Evolutionary conservation across 2,888 invertebrate genomes (phyloP), one percentile per base, ranked within the genome.

Genomic region (Athripsodes cinereus): DNA sequence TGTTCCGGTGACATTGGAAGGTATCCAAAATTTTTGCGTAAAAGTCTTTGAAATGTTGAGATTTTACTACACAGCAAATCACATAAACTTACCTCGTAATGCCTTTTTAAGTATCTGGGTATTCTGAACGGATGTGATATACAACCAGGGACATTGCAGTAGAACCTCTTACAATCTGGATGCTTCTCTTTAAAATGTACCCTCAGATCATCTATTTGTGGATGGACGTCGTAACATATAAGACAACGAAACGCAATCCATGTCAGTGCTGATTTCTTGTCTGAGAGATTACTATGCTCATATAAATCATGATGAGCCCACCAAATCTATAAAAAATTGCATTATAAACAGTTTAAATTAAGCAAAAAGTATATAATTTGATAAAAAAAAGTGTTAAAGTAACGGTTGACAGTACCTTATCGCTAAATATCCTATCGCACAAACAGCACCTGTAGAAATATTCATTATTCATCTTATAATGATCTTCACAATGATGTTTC

Each of bases 61-160:
- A n/a, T n/a, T n/a, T n/a, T n/a, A n/a, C n/a, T n/a, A n/a, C n/a
- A n/a, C n/a, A n/a, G n/a, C n/a, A n/a, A n/a, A n/a, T n/a, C n/a
- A n/a, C n/a, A n/a, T n/a, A 13, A 3, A 10, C 26, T n/a, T 65
- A 78, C 78, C 74, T 73, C 74, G 10, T 77, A 66, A 71, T 79
- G 79, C 19, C 75, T 64, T 61, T 73, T 73, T 51, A 79, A 74
- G 1, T 78, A 76, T 62, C 77, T 76, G 62, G 69, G 68, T 40
- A 75, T 74, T 57, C 73, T 72, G n/a, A 78, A 67, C 1, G 77
- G 77, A 55, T 71, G 74, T 58, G 71, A 75, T 59, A 71, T 68
- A 60, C 78, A 79, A 1, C 71, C 59, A 1, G 72, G 74, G 20
- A 78, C 62, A 0, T 74, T 73, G 61, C 78, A 78, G 65, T 71